Conservation (phyloP, 2,888 invertebrate species). For the Parochlus steinenii region DNA sequence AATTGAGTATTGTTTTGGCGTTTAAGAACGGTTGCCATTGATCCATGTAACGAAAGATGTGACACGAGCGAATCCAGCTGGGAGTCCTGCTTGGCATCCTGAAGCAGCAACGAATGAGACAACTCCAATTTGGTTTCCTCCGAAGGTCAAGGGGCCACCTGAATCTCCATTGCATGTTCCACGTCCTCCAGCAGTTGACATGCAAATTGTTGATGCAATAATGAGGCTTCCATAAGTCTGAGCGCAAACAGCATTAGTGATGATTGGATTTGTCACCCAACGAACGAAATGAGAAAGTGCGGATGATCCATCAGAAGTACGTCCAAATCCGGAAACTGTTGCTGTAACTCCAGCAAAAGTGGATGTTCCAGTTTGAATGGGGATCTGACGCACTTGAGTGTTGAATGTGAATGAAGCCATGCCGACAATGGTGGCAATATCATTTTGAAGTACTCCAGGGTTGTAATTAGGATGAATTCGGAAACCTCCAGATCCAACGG, state of each 20-base stretch:
- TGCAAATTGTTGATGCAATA: slow-evolving; percentile 22
- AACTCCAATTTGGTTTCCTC: slow-evolving; percentile 20
- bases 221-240: slow-evolving; percentile 16
- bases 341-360: slow-evolving; percentile 23
- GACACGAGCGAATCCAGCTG: slow-evolving; percentile 27
- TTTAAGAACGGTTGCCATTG: too few relatives aligned
- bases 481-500: background rate
- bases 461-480: slow-evolving; percentile 3
- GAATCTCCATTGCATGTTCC: slow-evolving; percentile 23
- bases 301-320: slow-evolving; percentile 15
- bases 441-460: background rate
- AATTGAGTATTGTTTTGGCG: too few relatives aligned
- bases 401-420: slow-evolving; percentile 20
- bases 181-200: slow-evolving; percentile 20
- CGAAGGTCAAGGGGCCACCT: slow-evolving; percentile 19
- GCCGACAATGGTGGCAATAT: slow-evolving; percentile 15
- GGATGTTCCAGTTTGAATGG: slow-evolving; percentile 23
- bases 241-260: slow-evolving; percentile 22
- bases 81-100: slow-evolving; percentile 24
- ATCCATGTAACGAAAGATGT: slow-evolving; percentile 26
- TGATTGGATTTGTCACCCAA: slow-evolving; percentile 21
- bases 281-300: slow-evolving; percentile 19
- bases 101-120: slow-evolving; percentile 23
- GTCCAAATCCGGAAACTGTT: slow-evolving; percentile 20
- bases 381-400: slow-evolving; percentile 20